Evolutionary conservation across 2,113 vertebrate genomes (phyloP).

Genomic region (Leiothrix lutea): DNA sequence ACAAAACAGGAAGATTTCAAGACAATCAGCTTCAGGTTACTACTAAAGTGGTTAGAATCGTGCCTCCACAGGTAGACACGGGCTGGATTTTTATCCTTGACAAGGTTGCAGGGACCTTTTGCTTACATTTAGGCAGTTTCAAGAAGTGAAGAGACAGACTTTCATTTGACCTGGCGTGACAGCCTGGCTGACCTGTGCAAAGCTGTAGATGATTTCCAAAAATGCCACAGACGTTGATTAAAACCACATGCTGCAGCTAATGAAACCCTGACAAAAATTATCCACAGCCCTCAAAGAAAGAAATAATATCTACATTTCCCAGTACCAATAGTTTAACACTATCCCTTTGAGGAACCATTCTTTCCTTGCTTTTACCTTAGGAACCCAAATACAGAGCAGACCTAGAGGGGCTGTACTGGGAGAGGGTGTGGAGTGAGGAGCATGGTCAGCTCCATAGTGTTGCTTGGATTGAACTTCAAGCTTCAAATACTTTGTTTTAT

Average conservation of each 20-base stretch:
- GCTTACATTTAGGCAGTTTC: neutral
- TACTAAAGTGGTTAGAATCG: neutral
- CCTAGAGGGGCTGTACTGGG: neutral
- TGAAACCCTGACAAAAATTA: neutral
- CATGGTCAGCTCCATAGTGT: neutral
- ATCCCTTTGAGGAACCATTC: neutral
- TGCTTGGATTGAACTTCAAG: neutral
- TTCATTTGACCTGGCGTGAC: fast-evolving
- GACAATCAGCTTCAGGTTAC: conserved; percentile 17
- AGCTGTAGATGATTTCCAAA: neutral
- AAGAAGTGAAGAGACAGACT: neutral
- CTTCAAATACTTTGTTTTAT: neutral
- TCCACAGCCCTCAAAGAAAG: neutral
- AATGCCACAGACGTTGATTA: fast-evolving
- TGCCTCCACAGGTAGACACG: neutral
- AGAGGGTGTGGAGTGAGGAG: neutral
- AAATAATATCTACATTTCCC: neutral
- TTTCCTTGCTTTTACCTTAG: neutral
- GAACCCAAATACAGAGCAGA: neutral
- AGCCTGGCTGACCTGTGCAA: neutral
- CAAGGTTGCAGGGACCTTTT: neutral
- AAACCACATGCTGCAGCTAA: neutral
- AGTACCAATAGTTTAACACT: neutral
- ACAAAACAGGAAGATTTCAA: conserved; percentile 61
- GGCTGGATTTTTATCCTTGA: neutral